These are phyloP conservation scores for Neoascia interrupta DNA, from an alignment of 2,888 invertebrate genomes.

Conservation along the genomic window DNA sequence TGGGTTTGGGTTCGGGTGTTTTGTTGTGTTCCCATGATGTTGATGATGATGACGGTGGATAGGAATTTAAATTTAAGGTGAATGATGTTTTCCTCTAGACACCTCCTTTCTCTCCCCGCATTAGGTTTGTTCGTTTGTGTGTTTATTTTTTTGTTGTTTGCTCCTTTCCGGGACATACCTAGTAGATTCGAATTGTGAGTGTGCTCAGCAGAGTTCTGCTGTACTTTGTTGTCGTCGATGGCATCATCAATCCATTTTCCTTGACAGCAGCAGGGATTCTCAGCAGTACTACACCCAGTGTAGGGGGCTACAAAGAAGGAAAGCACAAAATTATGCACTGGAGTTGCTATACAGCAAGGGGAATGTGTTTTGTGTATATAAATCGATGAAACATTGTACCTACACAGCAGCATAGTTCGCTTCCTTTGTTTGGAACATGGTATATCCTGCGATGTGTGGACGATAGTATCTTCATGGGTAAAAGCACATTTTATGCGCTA, in stretches of 20 bases:
- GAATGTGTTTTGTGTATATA: conserved; percentile 31
- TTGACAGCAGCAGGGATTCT: conserved; percentile 51
- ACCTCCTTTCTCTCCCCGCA: conserved; percentile 12
- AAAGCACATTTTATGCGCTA: conserved; percentile 31
- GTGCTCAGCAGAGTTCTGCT: conserved; percentile 13
- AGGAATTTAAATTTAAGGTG: conserved; percentile 63
- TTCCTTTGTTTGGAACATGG: conserved; percentile 60
- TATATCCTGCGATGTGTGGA: conserved; percentile 44
- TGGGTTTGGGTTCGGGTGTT: too few species aligned
- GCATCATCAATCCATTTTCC: conserved; percentile 63
- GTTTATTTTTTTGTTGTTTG: conserved; percentile 19
- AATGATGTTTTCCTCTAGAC: conserved; percentile 49
- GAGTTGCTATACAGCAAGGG: conserved; percentile 33
- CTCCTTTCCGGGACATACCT: too few species aligned
- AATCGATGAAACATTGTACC: conserved; percentile 57
- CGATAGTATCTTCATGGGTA: conserved; percentile 34
- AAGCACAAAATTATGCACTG: conserved; percentile 53
- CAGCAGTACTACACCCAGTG: conserved; percentile 10
- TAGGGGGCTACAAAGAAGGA: conserved; percentile 32
- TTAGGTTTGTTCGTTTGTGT: conserved; percentile 26
- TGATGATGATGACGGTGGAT: conserved; percentile 47
- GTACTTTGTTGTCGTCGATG: conserved; percentile 34
- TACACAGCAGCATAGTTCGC: conserved; percentile 48
- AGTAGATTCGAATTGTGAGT: too few species aligned
- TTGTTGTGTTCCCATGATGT: conserved; percentile 27